These are phyloP conservation scores for Porites cylindrica DNA, from an alignment of 92 coral and sea anemone genomes.

Conservation along the genomic window DNA sequence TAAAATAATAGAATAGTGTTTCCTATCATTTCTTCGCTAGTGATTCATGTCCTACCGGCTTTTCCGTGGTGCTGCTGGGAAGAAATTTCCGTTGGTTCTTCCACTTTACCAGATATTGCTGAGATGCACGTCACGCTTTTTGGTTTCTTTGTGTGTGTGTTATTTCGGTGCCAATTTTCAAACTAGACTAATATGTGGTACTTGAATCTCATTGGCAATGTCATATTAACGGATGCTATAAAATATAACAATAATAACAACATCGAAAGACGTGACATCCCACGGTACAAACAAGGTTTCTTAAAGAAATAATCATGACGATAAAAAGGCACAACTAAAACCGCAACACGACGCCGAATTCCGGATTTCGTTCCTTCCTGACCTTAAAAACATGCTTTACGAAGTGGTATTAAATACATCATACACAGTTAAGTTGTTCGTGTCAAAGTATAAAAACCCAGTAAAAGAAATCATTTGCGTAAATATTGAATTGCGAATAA, in stretches of 20 bases:
- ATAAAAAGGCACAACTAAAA: too few species aligned
- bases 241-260: too few species aligned
- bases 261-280: neutral
- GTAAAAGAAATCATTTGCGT: too few species aligned
- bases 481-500: too few species aligned
- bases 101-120: neutral
- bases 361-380: too few species aligned
- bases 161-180: conserved; percentile 1
- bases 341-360: too few species aligned
- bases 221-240: neutral
- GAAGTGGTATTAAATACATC: too few species aligned
- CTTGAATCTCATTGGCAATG: neutral
- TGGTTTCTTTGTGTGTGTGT: neutral
- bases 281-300: too few species aligned
- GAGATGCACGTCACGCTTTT: neutral
- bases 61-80: neutral
- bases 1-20: neutral
- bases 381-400: neutral
- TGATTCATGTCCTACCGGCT: neutral
- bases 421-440: too few species aligned
- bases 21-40: neutral
- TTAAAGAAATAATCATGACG: too few species aligned
- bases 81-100: neutral
- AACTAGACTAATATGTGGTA: neutral
- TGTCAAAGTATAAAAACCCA: neutral